These are phyloP conservation scores for Morbakka virulenta DNA, from an alignment of 30 jellyfish, hydroid and myxozoan species.

Conservation along the genomic window DNA sequence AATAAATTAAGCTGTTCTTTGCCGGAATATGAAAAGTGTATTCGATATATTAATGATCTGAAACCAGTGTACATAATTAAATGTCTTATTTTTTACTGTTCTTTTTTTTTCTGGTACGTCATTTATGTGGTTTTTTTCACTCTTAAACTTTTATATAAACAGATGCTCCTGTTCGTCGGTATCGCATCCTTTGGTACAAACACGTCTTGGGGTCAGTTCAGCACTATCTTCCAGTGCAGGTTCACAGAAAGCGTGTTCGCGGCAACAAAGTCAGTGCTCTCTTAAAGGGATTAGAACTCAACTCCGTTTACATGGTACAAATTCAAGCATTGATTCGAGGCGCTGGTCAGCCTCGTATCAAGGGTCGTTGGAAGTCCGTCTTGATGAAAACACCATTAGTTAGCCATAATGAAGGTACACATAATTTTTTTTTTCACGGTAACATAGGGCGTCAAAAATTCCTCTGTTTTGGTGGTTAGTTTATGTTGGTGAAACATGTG, in stretches of 20 bases:
- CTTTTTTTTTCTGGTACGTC: too few relatives aligned
- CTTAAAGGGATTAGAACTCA: slow-evolving; percentile 9
- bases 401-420: background rate
- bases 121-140: too few relatives aligned
- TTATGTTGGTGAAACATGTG: too few relatives aligned
- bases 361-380: slow-evolving; percentile 39
- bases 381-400: slow-evolving; percentile 30
- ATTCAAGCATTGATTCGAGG: slow-evolving; percentile 35
- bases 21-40: too few relatives aligned
- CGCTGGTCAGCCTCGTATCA: slow-evolving; percentile 2
- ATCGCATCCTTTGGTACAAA: slow-evolving; percentile 10
- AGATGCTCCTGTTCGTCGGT: slow-evolving; percentile 45
- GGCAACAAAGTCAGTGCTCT: slow-evolving; percentile 23
- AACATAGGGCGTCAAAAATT: too few relatives aligned
- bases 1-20: too few relatives aligned
- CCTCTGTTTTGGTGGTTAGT: too few relatives aligned
- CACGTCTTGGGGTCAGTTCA: slow-evolving; percentile 47
- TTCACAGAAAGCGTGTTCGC: slow-evolving; percentile 4
- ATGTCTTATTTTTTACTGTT: too few relatives aligned
- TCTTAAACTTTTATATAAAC: too few relatives aligned
- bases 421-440: too few relatives aligned
- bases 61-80: too few relatives aligned
- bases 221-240: slow-evolving; percentile 31
- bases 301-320: slow-evolving; percentile 23
- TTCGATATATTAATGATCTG: too few relatives aligned